phyloP scores from a whole-genome alignment of 2,113 vertebrate genomes.

The Promerops cafer region DNA sequence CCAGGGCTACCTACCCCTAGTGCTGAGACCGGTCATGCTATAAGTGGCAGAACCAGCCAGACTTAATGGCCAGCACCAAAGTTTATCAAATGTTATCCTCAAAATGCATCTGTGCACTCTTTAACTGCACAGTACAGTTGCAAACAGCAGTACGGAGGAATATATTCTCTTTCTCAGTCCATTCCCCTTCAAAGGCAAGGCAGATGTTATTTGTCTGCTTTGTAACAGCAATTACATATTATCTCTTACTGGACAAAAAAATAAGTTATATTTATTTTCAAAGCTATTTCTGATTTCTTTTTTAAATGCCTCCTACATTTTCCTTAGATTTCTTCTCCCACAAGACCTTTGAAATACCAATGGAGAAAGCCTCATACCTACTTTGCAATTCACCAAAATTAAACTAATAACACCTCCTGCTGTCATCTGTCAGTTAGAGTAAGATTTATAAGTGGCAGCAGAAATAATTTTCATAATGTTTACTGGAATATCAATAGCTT shows the following conservation, averaged over 20 bases:
- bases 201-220: background rate
- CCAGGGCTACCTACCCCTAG: background rate
- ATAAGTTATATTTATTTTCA: background rate
- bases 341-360: background rate
- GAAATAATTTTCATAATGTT: conserved; percentile 30
- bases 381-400: conserved; percentile 26
- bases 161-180: background rate
- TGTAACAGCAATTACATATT: background rate
- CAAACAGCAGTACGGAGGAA: background rate
- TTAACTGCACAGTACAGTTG: background rate
- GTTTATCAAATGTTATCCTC: background rate
- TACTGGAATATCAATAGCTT: conserved; percentile 18
- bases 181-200: background rate
- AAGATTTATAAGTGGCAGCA: conserved; percentile 28
- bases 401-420: conserved; percentile 48
- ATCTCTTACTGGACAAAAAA: background rate
- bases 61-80: background rate
- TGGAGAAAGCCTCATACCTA: background rate
- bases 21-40: background rate
- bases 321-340: conserved; percentile 35
- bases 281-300: background rate
- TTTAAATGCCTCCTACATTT: background rate
- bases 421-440: conserved; percentile 39
- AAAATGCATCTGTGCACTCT: background rate
- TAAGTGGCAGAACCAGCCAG: background rate